Base-by-base conservation (phyloP, 2,113 vertebrate species). In the Scomber scombrus region DNA sequence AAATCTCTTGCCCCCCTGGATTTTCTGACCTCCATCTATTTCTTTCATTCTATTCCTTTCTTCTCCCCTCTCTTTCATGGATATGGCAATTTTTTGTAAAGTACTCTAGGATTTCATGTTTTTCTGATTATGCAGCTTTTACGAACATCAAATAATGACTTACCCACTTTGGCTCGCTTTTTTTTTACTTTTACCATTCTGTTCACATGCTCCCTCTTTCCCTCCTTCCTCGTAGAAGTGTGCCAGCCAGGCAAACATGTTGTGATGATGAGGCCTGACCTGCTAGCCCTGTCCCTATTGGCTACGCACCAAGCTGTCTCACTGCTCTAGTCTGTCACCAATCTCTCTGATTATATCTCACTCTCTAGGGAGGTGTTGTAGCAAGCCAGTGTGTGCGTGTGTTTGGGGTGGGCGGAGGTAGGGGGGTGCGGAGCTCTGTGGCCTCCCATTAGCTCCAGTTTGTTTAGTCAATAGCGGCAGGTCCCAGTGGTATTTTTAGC, bases 401-500 rank as follows among this genome's bases (percentile, higher is more conserved):
- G 52, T 49, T 52, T 57, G 56, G 4, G 40, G 31, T n/a, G 43
- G 16, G 76, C 51, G 46, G 34, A 21, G 46, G 34, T 21, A 66
- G 18, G 71, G 19, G 52, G 56, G 46, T 12, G 34, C 58, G 40
- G 52, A 65, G 78, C 58, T 43, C 62, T 23, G 62, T 85, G 90
- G 90, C 79, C 91, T 88, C 89, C 88, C 89, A 93, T 92, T 93
- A 93, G 90, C 89, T 91, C 84, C 69, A 68, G 89, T 89, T 91
- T 91, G 89, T 93, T 92, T 87, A 83, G 93, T 93, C 89, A 89
- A 92, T 91, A 88, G 91, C 73, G 0, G 87, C 67, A 69, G 70
- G 90, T 93, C 93, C 93, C 91, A 85, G 85, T 82, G 91, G 93
- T 91, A 88, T 91, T 92, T 91, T 89, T 86, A 92, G 85, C 84